Evolutionary conservation across 2,888 invertebrate species (phyloP).

Genomic region (Stegana nigrithorax): DNA sequence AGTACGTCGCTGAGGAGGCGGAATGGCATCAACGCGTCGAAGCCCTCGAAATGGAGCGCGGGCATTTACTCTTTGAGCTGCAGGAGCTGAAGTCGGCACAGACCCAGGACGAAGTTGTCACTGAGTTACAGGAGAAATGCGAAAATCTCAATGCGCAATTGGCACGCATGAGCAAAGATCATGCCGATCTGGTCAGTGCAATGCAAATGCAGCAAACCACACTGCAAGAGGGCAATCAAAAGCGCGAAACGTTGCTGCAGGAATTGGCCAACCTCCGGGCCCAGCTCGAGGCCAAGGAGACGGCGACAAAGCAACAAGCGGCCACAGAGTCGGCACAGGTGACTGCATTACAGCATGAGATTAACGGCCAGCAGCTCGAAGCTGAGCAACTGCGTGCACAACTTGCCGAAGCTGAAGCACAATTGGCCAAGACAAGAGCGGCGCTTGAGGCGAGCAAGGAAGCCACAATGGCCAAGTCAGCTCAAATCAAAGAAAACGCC

Average conservation of each 20-base stretch:
- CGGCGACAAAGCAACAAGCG: slow-evolving; percentile 14
- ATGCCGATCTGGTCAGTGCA: slow-evolving; percentile 49
- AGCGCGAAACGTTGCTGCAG: slow-evolving; percentile 15
- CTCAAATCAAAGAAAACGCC: not conserved
- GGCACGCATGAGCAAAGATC: slow-evolving; percentile 50
- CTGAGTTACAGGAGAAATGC: slow-evolving; percentile 40
- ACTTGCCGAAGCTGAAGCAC: not conserved
- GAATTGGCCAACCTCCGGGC: not conserved
- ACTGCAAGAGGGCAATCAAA: slow-evolving; percentile 42
- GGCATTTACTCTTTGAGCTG: slow-evolving; percentile 55
- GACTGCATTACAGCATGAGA: slow-evolving; percentile 27
- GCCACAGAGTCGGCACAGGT: not conserved
- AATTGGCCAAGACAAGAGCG: not conserved
- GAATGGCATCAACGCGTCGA: slow-evolving; percentile 56
- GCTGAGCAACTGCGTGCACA: slow-evolving; percentile 19
- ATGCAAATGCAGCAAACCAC: slow-evolving; percentile 47
- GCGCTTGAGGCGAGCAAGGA: not conserved
- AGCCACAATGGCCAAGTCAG: not conserved
- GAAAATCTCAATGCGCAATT: slow-evolving; percentile 49
- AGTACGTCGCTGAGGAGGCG: slow-evolving; percentile 52
- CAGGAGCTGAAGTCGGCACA: slow-evolving; percentile 53
- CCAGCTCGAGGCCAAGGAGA: slow-evolving; percentile 6
- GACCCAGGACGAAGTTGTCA: slow-evolving; percentile 33
- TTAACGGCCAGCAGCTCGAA: slow-evolving; percentile 31
- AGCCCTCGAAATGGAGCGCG: slow-evolving; percentile 53